phyloP scores from a whole-genome alignment of 2,113 vertebrate genomes.

The Phrynosoma blainvillii region DNA sequence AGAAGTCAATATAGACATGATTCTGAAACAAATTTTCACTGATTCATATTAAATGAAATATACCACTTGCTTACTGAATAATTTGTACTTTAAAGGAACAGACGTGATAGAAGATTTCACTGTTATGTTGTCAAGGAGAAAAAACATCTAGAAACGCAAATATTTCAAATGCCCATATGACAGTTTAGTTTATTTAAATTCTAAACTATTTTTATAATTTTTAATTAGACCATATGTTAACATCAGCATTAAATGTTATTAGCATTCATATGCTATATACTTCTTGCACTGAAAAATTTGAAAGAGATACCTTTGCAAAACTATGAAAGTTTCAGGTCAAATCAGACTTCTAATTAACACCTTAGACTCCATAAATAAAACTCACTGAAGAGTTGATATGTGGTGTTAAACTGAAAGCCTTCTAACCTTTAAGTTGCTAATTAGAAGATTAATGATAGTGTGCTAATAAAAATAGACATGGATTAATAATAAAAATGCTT shows the following conservation, averaged over 20 bases:
- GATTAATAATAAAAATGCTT: conserved; percentile 37
- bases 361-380: conserved; percentile 38
- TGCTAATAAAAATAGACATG: conserved; percentile 46
- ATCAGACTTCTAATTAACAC: conserved; percentile 61
- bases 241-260: conserved; percentile 51
- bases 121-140: conserved; percentile 63
- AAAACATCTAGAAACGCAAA: conserved; percentile 31
- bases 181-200: conserved; percentile 77
- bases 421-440: conserved; percentile 42
- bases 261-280: conserved; percentile 42
- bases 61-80: conserved; percentile 50
- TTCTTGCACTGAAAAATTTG: conserved; percentile 36
- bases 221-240: conserved; percentile 62
- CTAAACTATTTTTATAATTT: conserved; percentile 51
- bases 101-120: conserved; percentile 62
- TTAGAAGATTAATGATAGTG: conserved; percentile 58
- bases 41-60: conserved; percentile 65
- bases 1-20: conserved; percentile 51
- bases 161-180: conserved; percentile 63
- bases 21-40: conserved; percentile 44
- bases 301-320: conserved; percentile 37
- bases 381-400: conserved; percentile 40
- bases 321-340: conserved; percentile 41
- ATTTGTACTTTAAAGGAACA: conserved; percentile 70
- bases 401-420: conserved; percentile 7